These are phyloP conservation scores for Jaculus jaculus DNA, from an alignment of 2,113 vertebrate genomes.

Conservation along the genomic window DNA sequence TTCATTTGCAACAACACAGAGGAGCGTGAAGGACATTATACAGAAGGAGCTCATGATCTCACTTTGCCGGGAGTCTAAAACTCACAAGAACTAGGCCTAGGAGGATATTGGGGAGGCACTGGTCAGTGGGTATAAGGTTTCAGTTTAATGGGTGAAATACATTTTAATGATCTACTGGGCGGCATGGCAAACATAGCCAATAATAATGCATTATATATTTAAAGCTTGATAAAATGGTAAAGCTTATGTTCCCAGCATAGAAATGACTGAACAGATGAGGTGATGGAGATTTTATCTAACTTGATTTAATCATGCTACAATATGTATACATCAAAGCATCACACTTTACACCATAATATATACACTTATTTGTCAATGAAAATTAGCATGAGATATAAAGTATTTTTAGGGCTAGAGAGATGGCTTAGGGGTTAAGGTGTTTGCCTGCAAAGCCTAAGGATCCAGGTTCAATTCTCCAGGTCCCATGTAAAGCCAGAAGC, in stretches of 20 bases:
- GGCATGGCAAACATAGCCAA: neutral
- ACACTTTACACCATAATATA: neutral
- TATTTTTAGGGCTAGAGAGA: too few species aligned
- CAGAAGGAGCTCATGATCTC: neutral
- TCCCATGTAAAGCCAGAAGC: too few species aligned
- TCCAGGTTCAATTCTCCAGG: too few species aligned
- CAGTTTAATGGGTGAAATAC: neutral
- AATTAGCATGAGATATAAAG: neutral
- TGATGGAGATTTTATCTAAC: neutral
- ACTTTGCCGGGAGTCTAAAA: neutral
- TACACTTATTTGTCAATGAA: neutral
- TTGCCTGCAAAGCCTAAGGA: too few species aligned
- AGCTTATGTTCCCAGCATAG: neutral
- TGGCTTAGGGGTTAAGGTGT: too few species aligned
- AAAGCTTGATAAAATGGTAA: neutral
- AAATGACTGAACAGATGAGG: neutral
- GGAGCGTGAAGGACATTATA: neutral
- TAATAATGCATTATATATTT: neutral
- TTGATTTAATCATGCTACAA: neutral
- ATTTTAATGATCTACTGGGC: neutral
- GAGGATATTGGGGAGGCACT: neutral
- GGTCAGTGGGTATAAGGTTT: neutral
- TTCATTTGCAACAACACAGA: neutral
- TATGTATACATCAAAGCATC: neutral
- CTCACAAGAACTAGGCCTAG: neutral